Evolutionary conservation across 2,888 invertebrate genomes (phyloP).

Genomic region (Papilio gigon): DNA sequence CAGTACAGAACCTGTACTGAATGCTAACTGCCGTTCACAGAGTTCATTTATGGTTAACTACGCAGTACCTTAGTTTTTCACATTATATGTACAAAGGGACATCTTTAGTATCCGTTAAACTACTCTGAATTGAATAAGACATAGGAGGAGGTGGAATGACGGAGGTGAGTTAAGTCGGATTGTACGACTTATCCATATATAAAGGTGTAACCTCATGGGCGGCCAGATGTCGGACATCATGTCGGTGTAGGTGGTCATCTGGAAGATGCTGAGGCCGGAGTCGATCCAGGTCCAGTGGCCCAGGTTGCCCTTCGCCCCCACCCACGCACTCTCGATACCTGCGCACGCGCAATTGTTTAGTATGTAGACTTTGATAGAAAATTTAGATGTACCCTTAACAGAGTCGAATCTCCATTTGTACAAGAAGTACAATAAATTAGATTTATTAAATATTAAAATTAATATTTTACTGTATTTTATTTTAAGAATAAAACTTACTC

Average conservation of each 20-base stretch:
- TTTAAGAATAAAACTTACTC: conserved; percentile 58
- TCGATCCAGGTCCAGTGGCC: conserved; percentile 77
- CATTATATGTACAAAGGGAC: no score
- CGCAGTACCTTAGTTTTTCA: no score
- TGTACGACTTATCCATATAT: background rate
- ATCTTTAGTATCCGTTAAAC: no score
- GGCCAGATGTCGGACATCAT: conserved; percentile 58
- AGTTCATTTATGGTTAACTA: no score
- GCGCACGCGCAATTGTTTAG: conserved; percentile 32
- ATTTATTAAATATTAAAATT: background rate
- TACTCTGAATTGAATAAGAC: no score
- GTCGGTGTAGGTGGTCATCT: conserved; percentile 52
- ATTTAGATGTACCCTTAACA: no score
- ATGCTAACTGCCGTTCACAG: no score
- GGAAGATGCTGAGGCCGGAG: conserved; percentile 67
- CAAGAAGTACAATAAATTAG: no score
- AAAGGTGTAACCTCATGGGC: conserved; percentile 61
- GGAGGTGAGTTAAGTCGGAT: background rate
- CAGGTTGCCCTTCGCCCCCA: conserved; percentile 70
- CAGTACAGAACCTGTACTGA: no score
- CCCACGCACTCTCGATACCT: conserved; percentile 81
- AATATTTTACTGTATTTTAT: background rate
- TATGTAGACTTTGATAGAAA: background rate
- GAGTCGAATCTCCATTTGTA: no score
- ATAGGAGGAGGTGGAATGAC: no score